Evolutionary conservation across 2,797 vertebrate genomes (phyloP), one percentile per base, ranked within the genome.

Genomic region (Scolopax rusticola): DNA sequence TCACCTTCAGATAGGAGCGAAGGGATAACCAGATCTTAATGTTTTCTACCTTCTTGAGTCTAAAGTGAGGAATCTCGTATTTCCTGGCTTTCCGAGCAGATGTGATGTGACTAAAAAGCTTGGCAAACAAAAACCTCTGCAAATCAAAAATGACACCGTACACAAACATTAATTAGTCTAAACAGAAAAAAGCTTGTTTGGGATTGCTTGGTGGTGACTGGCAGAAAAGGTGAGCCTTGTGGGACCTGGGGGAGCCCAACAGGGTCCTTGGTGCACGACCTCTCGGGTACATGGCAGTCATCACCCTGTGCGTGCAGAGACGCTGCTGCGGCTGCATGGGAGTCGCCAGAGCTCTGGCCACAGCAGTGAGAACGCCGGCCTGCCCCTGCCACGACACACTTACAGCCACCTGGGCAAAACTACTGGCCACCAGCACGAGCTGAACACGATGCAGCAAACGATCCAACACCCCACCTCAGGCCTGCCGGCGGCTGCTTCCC

Each of bases 11-110:
- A 38, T 99, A 99, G 69, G 99, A 99, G 61, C 99, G 99, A 7
- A 99, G 98, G 0, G 99, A 99, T 59, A 99, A 95, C 99, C 99
- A 99, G 98, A 99, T 99, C 98, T 99, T 99, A 95, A 99, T 99
- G 98, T 99, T 99, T 97, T 99, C 99, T 83, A 99, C 99, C 93
- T 99, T 99, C 97, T 99, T 99, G 96, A 99, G 98, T 80, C 99
- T 98, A 92, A 99, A 99, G 95, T 99, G 99, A 96, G 99, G 99
- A 93, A 99, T 99, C 98, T 99, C 99, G 0, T 99, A 99, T 95
- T 99, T 99, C 97, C 98, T 99, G 97, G 99, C 99, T 97, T 99
- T 99, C 86, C 99, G 99, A 83, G 99, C 99, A 67, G 99, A 99
- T 5, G 99, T 99, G 69, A 99, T 98, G 97, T 99, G 99, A 96